Conservation (phyloP, 1,140 invertebrate species). For the Spodoptera litura region DNA sequence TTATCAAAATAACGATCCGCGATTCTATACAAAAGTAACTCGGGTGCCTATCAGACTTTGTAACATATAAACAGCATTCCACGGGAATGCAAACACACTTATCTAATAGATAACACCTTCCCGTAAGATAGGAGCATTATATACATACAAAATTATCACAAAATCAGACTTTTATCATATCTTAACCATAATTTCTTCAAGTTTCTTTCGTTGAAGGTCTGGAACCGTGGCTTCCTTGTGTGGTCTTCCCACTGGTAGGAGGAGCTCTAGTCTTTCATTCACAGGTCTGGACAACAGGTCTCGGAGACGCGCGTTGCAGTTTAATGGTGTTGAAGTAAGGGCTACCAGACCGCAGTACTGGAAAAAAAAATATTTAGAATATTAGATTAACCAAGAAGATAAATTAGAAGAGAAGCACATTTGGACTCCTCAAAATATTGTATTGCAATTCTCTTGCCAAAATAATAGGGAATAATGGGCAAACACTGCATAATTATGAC, state of each 20-base stretch:
- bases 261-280: slow-evolving; percentile 93
- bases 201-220: slow-evolving; percentile 90
- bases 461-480: no score
- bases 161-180: slow-evolving; percentile 71
- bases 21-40: no score
- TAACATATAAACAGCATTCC: no score
- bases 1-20: no score
- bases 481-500: no score
- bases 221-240: slow-evolving; percentile 92
- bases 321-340: slow-evolving; percentile 95
- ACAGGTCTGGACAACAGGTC: slow-evolving; percentile 90
- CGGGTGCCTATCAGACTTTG: no score
- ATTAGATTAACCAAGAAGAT: neutral
- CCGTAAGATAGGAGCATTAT: neutral
- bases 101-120: no score
- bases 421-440: no score
- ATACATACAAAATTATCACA: slow-evolving; percentile 26
- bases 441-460: no score
- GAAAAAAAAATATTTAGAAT: slow-evolving; percentile 55
- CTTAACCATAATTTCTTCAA: slow-evolving; percentile 89
- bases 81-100: no score
- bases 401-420: no score
- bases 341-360: slow-evolving; percentile 94
- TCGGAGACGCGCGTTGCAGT: slow-evolving; percentile 93
- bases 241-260: slow-evolving; percentile 95